Conservation (phyloP, 1,140 invertebrate genomes). For the Drosophila lacteicornis region DNA sequence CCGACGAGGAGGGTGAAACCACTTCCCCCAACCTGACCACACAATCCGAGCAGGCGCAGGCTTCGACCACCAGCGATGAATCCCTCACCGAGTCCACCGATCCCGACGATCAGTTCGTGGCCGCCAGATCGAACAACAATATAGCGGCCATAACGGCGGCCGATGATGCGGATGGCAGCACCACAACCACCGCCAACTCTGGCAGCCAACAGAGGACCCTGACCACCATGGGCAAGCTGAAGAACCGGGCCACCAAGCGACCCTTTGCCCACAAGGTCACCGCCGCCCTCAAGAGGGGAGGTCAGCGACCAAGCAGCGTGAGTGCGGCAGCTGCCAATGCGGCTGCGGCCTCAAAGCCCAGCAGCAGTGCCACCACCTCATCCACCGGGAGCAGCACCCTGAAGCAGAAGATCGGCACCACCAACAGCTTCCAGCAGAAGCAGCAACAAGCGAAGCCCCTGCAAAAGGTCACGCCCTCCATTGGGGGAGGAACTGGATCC, state of each 20-base stretch:
- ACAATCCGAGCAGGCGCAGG: slow-evolving; percentile 27
- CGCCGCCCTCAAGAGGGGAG: slow-evolving; percentile 56
- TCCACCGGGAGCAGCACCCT: slow-evolving; percentile 19
- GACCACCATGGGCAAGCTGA: slow-evolving; percentile 77
- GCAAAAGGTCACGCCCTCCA: slow-evolving; percentile 49
- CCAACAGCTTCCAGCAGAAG: slow-evolving; percentile 47
- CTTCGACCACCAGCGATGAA: slow-evolving; percentile 62
- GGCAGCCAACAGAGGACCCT: slow-evolving; percentile 69
- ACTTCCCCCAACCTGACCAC: slow-evolving; percentile 47
- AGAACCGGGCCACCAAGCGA: slow-evolving; percentile 75
- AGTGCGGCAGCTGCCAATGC: slow-evolving; percentile 61
- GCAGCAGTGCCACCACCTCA: slow-evolving; percentile 25
- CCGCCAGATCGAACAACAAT: slow-evolving; percentile 78
- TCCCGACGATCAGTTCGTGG: slow-evolving; percentile 78
- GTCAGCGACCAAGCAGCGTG: slow-evolving; percentile 62
- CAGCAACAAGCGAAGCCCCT: slow-evolving; percentile 53
- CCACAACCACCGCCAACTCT: slow-evolving; percentile 59
- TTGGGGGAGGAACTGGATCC: slow-evolving; percentile 25
- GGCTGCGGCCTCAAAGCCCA: slow-evolving; percentile 62
- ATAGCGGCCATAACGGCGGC: slow-evolving; percentile 78
- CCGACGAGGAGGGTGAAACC: slow-evolving; percentile 42
- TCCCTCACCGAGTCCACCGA: slow-evolving; percentile 74
- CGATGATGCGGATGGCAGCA: slow-evolving; percentile 59
- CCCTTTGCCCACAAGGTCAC: slow-evolving; percentile 73
- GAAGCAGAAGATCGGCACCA: slow-evolving; percentile 64